Evolutionary conservation across 2,888 invertebrate species (phyloP), one percentile per base, ranked within the genome.

Genomic region (Altica lythri): DNA sequence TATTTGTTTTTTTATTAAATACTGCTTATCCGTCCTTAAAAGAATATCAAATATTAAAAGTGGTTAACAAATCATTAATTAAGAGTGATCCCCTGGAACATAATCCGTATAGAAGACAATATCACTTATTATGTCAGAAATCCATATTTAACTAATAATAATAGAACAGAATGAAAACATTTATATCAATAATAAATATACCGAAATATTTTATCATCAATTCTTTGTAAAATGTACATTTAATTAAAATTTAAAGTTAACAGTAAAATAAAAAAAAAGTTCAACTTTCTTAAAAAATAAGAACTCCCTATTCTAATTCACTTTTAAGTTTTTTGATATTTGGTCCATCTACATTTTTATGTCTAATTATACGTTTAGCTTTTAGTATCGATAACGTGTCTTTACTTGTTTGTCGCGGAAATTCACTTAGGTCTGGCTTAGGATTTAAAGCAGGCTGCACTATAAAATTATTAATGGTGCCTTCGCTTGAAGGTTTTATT

Each of bases 331-430:
- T 74, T 63, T 76, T 75, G 13, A 59, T 16, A 38, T 70, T 72
- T n/a, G 66, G 68, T 16, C 65, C 69, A 12, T 61, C 61, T 25
- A 53, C 34, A 55, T 59, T 64, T 66, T 75, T 75, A 65, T 73
- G 73, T 61, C 72, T 68, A 53, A 67, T 62, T 49, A 76, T 76
- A 48, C 76, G 67, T 64, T 76, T 76, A 0, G 75, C 71, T 64
- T 76, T 76, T 48, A 76, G 66, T 61, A 74, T 74, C 27, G 72
- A 73, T 57, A 76, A 64, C 22, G 75, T 74, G 46, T 75, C 75
- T 57, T 69, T 67, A 61, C 67, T 72, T 17, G 67, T 69, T 40
- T 67, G 67, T 50, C 67, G 64, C 18, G 69, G 69, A 37, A 69
- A 64, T 61, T 74, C 73, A 64, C 71, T 68, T 47, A 71, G 34